phyloP scores from a whole-genome alignment of 2,113 vertebrate species.

The Megalops atlanticus region DNA sequence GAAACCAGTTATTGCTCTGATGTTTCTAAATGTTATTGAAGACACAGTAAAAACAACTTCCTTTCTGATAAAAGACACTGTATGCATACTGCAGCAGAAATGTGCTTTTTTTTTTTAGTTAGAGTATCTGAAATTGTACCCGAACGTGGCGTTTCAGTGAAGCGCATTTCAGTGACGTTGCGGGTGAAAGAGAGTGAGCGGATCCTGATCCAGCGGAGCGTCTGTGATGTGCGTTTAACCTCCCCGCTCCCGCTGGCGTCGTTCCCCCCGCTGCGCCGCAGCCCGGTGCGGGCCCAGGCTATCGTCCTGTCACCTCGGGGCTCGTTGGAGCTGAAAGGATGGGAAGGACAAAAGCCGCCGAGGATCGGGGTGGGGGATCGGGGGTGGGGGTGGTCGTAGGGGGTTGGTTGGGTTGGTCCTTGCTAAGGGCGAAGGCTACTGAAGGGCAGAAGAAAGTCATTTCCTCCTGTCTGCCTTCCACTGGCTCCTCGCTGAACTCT shows the following conservation, averaged over 20 bases:
- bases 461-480: conserved; percentile 40
- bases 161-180: too few species aligned
- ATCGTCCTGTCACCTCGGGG: conserved; percentile 41
- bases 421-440: conserved; percentile 58
- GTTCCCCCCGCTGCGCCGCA: background rate
- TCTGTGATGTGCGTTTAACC: background rate
- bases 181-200: background rate
- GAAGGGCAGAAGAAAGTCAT: conserved; percentile 49
- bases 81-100: too few species aligned
- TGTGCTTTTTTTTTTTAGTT: too few species aligned
- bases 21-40: background rate
- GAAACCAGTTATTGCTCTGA: background rate
- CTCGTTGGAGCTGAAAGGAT: conserved; percentile 42
- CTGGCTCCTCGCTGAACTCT: conserved; percentile 62
- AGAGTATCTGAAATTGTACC: too few species aligned
- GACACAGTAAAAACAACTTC: background rate
- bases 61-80: background rate
- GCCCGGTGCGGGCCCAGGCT: background rate
- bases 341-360: conserved; percentile 53
- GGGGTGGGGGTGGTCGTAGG: background rate
- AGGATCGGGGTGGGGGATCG: background rate
- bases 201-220: background rate
- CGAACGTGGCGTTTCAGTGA: too few species aligned
- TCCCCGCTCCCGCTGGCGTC: background rate
- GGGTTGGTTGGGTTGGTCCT: background rate